A percentile compares a stretch with the other conserved stretches of the same genome.
phyloP scores from a whole-genome alignment of 2,797 vertebrate genomes.

The Micropoecilia bifurca region DNA sequence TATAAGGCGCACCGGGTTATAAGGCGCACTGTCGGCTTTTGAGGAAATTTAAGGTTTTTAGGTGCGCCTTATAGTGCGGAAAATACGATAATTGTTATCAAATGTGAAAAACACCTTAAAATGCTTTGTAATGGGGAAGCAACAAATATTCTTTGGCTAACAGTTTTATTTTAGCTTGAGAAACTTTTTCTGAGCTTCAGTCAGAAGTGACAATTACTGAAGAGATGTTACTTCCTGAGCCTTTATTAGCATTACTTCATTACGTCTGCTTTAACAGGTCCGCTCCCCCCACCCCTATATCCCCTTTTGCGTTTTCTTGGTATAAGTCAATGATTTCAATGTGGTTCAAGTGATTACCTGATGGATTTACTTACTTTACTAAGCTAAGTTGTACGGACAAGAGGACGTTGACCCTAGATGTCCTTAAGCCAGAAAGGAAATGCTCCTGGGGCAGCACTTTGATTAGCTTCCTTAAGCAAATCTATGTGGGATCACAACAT shows the following conservation, averaged over 20 bases:
- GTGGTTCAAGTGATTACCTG: background rate
- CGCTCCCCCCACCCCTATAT: background rate
- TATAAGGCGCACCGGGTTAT: too few species aligned
- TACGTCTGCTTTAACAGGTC: background rate
- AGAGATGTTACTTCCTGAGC: background rate
- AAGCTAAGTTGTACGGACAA: background rate
- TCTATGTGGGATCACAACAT: slow-evolving; percentile 33
- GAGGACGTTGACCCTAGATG: background rate
- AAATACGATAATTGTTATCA: background rate
- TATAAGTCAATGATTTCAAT: background rate
- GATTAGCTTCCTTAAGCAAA: slow-evolving; percentile 34
- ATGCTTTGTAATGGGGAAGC: background rate
- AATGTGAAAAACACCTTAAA: background rate
- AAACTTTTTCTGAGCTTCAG: background rate
- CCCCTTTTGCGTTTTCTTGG: background rate
- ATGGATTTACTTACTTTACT: background rate
- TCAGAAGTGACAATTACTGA: background rate
- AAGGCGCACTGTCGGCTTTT: too few species aligned
- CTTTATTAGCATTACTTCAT: background rate
- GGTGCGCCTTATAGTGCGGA: too few species aligned
- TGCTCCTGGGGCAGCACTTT: background rate
- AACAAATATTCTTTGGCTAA: background rate
- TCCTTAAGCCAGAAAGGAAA: background rate
- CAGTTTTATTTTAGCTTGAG: background rate
- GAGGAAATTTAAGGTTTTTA: too few species aligned